Evolutionary conservation across 2,113 vertebrate species (phyloP).

Genomic region (Oryzias javanicus): DNA sequence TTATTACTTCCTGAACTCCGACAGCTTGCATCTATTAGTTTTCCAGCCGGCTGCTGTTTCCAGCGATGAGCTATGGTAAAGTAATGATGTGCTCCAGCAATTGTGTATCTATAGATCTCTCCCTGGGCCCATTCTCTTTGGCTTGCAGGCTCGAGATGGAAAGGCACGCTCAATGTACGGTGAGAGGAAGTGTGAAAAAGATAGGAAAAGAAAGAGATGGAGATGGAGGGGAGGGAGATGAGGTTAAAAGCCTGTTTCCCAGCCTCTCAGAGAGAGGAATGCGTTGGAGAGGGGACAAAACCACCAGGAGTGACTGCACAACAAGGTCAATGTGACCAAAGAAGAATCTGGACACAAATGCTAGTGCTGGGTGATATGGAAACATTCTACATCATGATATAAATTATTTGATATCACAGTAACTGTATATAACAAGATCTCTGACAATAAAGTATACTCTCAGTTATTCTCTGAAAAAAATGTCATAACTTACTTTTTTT

Average conservation of each 20-base stretch:
- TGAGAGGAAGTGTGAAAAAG: slow-evolving; percentile 28
- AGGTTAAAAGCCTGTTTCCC: slow-evolving; percentile 47
- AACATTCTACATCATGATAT: too few species aligned
- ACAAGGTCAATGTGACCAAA: slow-evolving; percentile 72
- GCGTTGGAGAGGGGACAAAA: slow-evolving; percentile 68
- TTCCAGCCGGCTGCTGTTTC: slow-evolving; percentile 60
- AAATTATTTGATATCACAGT: too few species aligned
- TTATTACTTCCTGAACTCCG: slow-evolving; percentile 61
- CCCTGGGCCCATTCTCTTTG: slow-evolving; percentile 49
- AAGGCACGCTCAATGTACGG: slow-evolving; percentile 63
- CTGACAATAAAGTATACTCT: too few species aligned
- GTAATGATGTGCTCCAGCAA: slow-evolving; percentile 64
- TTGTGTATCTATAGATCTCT: slow-evolving; percentile 67
- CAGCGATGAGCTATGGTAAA: slow-evolving; percentile 66
- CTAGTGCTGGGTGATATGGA: not conserved
- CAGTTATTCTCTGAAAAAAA: too few species aligned
- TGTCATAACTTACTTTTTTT: too few species aligned
- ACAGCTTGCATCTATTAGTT: slow-evolving; percentile 61
- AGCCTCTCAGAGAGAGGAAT: slow-evolving; percentile 60
- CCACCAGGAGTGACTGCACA: slow-evolving; percentile 70
- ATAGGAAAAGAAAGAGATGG: slow-evolving; percentile 2
- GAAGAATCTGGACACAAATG: slow-evolving; percentile 52
- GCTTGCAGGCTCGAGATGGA: slow-evolving; percentile 59
- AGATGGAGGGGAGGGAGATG: slow-evolving; percentile 3
- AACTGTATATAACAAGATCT: too few species aligned